These are phyloP conservation scores for Syrphus vitripennis DNA, from an alignment of 2,888 invertebrate genomes.

Conservation along the genomic window DNA sequence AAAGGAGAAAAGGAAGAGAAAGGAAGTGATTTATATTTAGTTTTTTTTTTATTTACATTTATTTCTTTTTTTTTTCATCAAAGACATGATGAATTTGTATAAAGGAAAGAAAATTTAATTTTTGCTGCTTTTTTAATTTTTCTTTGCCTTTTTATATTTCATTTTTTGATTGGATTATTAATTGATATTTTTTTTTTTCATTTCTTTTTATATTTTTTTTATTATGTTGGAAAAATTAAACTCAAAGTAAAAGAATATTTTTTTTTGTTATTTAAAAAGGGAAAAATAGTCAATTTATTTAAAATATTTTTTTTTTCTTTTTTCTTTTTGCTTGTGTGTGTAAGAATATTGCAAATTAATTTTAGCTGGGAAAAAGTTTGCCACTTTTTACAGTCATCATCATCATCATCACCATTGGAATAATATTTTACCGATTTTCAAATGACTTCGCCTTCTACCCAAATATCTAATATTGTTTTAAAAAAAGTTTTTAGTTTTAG, in stretches of 20 bases:
- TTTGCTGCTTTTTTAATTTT: neutral
- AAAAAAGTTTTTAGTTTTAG: too few relatives aligned
- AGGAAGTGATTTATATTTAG: neutral
- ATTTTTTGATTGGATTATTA: conserved; percentile 46
- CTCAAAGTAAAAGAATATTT: conserved; percentile 16
- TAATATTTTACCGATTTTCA: too few relatives aligned
- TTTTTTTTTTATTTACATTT: too few relatives aligned
- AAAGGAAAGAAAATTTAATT: conserved; percentile 51
- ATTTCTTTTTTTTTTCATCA: neutral
- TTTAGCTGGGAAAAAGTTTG: neutral
- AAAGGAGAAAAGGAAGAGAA: neutral
- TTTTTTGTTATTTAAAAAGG: conserved; percentile 7
- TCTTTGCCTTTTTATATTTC: neutral
- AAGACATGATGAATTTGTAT: conserved; percentile 3
- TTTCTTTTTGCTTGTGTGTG: neutral
- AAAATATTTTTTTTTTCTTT: conserved; percentile 21
- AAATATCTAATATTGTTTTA: too few relatives aligned
- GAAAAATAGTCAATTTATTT: conserved; percentile 43
- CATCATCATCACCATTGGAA: conserved; percentile 14
- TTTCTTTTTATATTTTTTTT: conserved; percentile 7
- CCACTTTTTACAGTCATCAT: conserved; percentile 12
- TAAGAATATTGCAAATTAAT: conserved; percentile 26
- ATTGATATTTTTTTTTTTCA: conserved; percentile 37
- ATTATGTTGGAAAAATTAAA: conserved; percentile 21
- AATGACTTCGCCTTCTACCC: too few relatives aligned